Percentiles rank a stretch among this genome's conserved stretches.
These are phyloP conservation scores for Scaptomyza flava DNA, from an alignment of 2,888 invertebrate genomes.

Conservation along the genomic window DNA sequence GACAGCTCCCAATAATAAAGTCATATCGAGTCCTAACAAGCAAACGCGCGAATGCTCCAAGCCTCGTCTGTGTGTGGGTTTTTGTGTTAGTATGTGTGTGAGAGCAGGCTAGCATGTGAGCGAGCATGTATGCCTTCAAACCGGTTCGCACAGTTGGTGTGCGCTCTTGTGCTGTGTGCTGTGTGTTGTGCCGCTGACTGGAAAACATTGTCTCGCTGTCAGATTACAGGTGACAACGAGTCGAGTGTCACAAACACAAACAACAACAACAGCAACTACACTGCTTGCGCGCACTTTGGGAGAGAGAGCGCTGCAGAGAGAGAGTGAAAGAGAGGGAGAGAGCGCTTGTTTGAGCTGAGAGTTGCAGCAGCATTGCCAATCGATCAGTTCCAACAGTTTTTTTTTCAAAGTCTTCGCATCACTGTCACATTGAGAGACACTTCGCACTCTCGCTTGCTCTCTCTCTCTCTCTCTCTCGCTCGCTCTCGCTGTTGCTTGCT, in stretches of 20 bases:
- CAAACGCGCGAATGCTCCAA: constrained; percentile 62
- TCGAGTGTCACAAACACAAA: constrained; percentile 80
- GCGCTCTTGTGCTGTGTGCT: constrained; percentile 42
- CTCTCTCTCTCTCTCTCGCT: neutral
- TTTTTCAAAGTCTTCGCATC: constrained; percentile 36
- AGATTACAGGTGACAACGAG: constrained; percentile 84
- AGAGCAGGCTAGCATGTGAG: constrained; percentile 34
- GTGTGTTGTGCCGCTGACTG: constrained; percentile 39
- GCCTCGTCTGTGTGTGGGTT: neutral
- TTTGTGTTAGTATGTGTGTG: constrained; percentile 9
- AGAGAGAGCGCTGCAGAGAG: constrained; percentile 17
- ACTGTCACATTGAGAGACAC: constrained; percentile 43
- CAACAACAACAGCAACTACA: constrained; percentile 8
- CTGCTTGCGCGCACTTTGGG: constrained; percentile 13
- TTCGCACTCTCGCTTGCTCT: constrained; percentile 33
- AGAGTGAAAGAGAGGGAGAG: neutral
- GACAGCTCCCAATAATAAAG: constrained; percentile 80
- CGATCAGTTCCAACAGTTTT: constrained; percentile 50
- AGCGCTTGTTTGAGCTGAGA: neutral
- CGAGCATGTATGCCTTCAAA: constrained; percentile 43
- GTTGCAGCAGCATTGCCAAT: constrained; percentile 51
- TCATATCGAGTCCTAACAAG: constrained; percentile 81
- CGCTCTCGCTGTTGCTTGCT: neutral
- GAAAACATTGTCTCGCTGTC: constrained; percentile 76
- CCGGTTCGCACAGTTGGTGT: constrained; percentile 59